Evolutionary conservation across 2,113 vertebrate species (phyloP), one percentile per base, ranked within the genome.

Genomic region (Sylvicapra grimmia): DNA sequence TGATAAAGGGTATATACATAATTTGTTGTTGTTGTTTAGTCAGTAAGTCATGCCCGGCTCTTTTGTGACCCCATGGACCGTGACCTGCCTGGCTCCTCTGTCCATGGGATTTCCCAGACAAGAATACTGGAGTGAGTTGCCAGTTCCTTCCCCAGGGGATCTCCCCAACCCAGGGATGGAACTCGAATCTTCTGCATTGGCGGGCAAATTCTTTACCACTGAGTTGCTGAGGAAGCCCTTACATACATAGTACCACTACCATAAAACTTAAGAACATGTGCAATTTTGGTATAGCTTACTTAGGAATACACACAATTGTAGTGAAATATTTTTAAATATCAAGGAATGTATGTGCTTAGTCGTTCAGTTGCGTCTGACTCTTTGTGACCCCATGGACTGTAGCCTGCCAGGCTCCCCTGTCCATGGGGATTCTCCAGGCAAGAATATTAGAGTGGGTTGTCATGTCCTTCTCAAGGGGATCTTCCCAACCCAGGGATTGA

Each of bases 271-370:
- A 89, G 94, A 84, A 15, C 7, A 56, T 23, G 49, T 3, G 47
- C 23, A 56, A 18, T 36, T 56, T 11, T 75, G 23, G 6, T 27
- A 49, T 56, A 94, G 61, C 61, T 92, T 49, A 63, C 15, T 72
- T 33, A 84, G 12, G 12, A 53, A 77, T 75, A 54, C 9, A 61
- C 36, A 63, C 47, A 92, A 94, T 75, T 40, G 7, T 83, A 83
- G 44, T 25, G 65, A 95, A 93, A 89, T 27, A 21, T 86, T 93
- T 80, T 86, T 68, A 90, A 93, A 40, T 75, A 40, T 75, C 68
- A 25, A 75, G 36, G 36, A 75, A 68, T 36, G n/a, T 21, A 36
- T 36, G n/a, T 68, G 56, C 56, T 68, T 36, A 36, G 4, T 68
- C 2, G 0, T 18, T 68, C 33, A 36, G 18, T 36, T 21, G 8